A percentile compares a stretch with the other conserved stretches of the same genome.
Evolutionary conservation across 1,140 invertebrate genomes (phyloP).

Genomic region (Armadillidium nasatum): DNA sequence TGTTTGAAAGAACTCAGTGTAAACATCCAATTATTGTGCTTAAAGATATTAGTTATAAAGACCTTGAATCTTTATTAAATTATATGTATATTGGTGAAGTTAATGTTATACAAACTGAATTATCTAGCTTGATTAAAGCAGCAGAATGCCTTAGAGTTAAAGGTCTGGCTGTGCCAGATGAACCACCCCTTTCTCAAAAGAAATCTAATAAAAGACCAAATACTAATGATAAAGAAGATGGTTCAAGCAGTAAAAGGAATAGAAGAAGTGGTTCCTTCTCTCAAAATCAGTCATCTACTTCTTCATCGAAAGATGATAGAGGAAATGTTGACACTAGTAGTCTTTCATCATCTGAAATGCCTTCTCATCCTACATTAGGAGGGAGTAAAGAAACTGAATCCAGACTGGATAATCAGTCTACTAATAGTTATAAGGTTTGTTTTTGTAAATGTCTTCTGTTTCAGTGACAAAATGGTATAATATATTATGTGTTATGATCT

Average conservation of each 20-base stretch:
- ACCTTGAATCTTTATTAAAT: constrained; percentile 12
- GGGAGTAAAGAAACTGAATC: background rate
- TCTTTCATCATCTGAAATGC: too few species aligned
- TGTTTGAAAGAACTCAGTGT: constrained; percentile 31
- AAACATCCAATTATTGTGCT: constrained; percentile 30
- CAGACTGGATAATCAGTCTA: background rate
- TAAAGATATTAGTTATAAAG: constrained; percentile 20
- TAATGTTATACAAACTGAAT: constrained; percentile 6
- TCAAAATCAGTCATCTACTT: background rate
- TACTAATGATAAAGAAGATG: background rate
- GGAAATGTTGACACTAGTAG: too few species aligned
- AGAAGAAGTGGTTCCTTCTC: background rate
- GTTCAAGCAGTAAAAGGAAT: background rate
- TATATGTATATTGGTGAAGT: constrained; percentile 22
- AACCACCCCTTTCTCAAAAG: background rate
- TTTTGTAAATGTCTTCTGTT: background rate
- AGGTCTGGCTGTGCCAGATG: constrained; percentile 14
- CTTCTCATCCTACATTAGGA: too few species aligned
- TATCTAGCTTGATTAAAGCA: constrained; percentile 3
- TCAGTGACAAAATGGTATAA: background rate
- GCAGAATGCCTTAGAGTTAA: constrained; percentile 17
- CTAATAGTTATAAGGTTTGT: background rate
- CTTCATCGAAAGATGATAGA: background rate
- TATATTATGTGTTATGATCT: too few species aligned
- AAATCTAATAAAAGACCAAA: background rate